Conservation (phyloP, 92 coral and sea anemone species). For the Porites evermanni region DNA sequence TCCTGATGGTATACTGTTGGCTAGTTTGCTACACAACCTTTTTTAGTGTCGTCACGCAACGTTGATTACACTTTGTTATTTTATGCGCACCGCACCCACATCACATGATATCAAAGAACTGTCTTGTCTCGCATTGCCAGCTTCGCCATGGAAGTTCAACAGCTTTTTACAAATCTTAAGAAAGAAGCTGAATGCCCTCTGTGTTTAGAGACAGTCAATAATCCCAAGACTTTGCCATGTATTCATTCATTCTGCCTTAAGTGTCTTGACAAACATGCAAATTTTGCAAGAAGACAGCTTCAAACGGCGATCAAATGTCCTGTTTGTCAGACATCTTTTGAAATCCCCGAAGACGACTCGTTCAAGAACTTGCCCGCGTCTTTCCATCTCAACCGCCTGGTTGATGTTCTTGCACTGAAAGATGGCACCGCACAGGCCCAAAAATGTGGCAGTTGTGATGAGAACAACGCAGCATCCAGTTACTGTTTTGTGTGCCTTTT, state of each 20-base stretch:
- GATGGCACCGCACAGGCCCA: slow-evolving; percentile 30
- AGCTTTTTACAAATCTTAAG: slow-evolving; percentile 16
- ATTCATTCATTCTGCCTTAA: slow-evolving; percentile 13
- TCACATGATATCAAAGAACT: too few relatives aligned
- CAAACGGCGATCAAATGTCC: slow-evolving; percentile 25
- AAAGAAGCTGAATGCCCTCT: slow-evolving; percentile 32
- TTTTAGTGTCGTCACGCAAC: too few relatives aligned
- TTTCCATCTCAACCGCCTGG: slow-evolving; percentile 35
- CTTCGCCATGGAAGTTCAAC: slow-evolving; percentile 9
- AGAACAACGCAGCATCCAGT: slow-evolving; percentile 19
- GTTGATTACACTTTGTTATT: too few relatives aligned
- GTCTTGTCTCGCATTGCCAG: too few relatives aligned
- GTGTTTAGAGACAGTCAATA: slow-evolving; percentile 21
- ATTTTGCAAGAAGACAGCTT: slow-evolving; percentile 2
- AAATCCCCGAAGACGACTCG: slow-evolving; percentile 20
- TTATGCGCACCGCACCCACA: too few relatives aligned
- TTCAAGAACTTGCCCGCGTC: slow-evolving; percentile 15
- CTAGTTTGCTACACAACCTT: too few relatives aligned
- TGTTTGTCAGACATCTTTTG: slow-evolving; percentile 13
- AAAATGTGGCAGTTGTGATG: slow-evolving; percentile 33
- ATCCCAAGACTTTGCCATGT: slow-evolving; percentile 35
- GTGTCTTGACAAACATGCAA: slow-evolving; percentile 33
- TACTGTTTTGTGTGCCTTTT: slow-evolving; percentile 23
- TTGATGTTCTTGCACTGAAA: slow-evolving; percentile 28
- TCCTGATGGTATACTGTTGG: too few relatives aligned